phyloP scores from a whole-genome alignment of 2,113 vertebrate genomes.

The Podarcis cretensis region DNA sequence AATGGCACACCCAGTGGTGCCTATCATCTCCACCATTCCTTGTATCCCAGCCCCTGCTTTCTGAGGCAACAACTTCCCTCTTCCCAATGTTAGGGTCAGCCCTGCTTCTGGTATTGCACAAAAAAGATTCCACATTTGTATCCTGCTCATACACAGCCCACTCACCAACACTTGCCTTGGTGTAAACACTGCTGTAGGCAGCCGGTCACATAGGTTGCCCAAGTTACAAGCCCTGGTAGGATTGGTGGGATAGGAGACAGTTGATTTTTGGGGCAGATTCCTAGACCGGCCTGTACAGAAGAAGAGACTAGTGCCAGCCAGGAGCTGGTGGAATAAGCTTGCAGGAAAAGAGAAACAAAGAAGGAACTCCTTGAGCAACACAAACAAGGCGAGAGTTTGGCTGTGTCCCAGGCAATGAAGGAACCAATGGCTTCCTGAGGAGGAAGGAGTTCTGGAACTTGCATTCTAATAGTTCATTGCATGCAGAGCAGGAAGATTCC shows the following conservation, averaged over 20 bases:
- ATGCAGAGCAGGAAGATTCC: not conserved
- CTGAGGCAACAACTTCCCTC: too few relatives aligned
- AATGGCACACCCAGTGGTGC: too few relatives aligned
- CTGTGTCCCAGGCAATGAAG: not conserved
- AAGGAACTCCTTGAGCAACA: not conserved
- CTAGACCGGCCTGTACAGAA: not conserved
- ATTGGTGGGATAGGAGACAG: not conserved
- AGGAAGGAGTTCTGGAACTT: not conserved
- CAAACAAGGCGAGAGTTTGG: not conserved
- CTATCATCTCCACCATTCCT: too few relatives aligned
- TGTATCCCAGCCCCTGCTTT: too few relatives aligned
- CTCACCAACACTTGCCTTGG: not conserved
- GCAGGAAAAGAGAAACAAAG: not conserved
- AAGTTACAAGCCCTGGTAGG: not conserved
- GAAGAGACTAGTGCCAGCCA: not conserved
- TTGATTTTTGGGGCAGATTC: not conserved
- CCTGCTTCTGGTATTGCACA: not conserved
- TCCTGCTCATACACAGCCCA: not conserved
- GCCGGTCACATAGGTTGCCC: not conserved
- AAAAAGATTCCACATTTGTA: not conserved
- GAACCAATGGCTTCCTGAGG: not conserved
- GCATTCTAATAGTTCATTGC: too few relatives aligned
- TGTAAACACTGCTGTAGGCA: not conserved
- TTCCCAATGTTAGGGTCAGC: too few relatives aligned
- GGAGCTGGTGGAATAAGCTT: not conserved